Conservation (phyloP, 2,888 invertebrate genomes). For the Brenthis ino region DNA sequence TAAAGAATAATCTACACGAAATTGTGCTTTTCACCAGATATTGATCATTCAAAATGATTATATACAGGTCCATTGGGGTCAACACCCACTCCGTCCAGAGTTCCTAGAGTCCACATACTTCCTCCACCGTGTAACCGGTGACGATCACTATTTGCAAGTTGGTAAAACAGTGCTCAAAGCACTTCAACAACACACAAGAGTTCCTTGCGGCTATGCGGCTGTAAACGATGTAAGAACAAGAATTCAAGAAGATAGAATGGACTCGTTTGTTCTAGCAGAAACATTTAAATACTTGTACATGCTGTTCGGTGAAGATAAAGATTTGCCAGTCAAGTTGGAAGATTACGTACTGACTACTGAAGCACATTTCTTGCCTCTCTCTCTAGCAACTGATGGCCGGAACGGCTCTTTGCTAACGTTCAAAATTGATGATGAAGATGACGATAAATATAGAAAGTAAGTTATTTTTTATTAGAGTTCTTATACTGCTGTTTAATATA, state of each 20-base stretch:
- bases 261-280: slow-evolving; percentile 98
- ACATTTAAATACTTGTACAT: slow-evolving; percentile 98
- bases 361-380: slow-evolving; percentile 96
- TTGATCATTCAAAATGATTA: background rate
- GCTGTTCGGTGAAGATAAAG: slow-evolving; percentile 93
- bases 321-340: slow-evolving; percentile 90
- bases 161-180: slow-evolving; percentile 94
- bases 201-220: slow-evolving; percentile 98
- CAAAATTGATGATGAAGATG: slow-evolving; percentile 74
- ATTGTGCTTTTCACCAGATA: no score
- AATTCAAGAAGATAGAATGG: slow-evolving; percentile 97
- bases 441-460: slow-evolving; percentile 71
- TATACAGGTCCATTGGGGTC: slow-evolving; percentile 97
- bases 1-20: no score
- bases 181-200: slow-evolving; percentile 94
- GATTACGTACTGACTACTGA: slow-evolving; percentile 96
- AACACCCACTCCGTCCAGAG: slow-evolving; percentile 97
- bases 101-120: slow-evolving; percentile 99
- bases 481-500: no score
- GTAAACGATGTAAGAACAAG: slow-evolving; percentile 97
- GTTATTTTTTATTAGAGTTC: slow-evolving; percentile 33
- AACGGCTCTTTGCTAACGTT: slow-evolving; percentile 72
- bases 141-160: slow-evolving; percentile 96
- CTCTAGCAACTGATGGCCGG: slow-evolving; percentile 85
- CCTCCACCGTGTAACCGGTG: slow-evolving; percentile 96